phyloP scores from a whole-genome alignment of 2,888 invertebrate genomes.

The Andrena camellia region DNA sequence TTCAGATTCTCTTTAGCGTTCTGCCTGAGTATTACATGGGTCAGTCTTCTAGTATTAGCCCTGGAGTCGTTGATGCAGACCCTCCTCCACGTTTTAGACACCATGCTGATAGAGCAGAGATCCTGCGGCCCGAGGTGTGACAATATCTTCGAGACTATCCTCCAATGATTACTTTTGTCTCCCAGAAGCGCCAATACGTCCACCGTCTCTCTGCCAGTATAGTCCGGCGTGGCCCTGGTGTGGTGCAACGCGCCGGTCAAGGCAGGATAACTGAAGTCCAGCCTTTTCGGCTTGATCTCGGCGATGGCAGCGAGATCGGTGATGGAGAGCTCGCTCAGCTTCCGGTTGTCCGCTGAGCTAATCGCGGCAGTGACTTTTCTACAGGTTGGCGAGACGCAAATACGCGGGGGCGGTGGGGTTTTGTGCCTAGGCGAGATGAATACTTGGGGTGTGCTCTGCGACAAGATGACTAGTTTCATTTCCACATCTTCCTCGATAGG shows the following conservation, averaged over 20 bases:
- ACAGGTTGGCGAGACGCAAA: constrained; percentile 67
- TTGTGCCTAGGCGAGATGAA: constrained; percentile 38
- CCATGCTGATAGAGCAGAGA: constrained; percentile 82
- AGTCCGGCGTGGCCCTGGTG: constrained; percentile 73
- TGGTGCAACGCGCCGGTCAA: constrained; percentile 64
- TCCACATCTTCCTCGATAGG: constrained; percentile 75
- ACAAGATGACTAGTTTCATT: constrained; percentile 77
- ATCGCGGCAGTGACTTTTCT: constrained; percentile 66
- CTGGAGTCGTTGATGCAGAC: constrained; percentile 77
- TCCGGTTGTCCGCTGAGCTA: constrained; percentile 70
- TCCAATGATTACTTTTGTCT: constrained; percentile 81
- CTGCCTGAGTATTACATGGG: constrained; percentile 77
- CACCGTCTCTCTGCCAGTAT: constrained; percentile 76
- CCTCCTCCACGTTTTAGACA: constrained; percentile 83
- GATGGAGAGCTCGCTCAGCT: constrained; percentile 74
- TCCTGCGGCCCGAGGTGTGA: constrained; percentile 81
- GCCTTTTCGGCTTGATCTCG: constrained; percentile 79
- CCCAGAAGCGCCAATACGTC: constrained; percentile 82
- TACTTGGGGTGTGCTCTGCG: constrained; percentile 75
- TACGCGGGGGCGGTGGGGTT: constrained; percentile 35
- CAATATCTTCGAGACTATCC: constrained; percentile 82
- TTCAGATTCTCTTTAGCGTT: constrained; percentile 82
- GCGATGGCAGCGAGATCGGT: constrained; percentile 60
- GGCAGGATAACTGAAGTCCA: constrained; percentile 78
- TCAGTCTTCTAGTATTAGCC: constrained; percentile 79